Conservation (phyloP, 92 coral and sea anemone species). For the Actinernus sp. region DNA sequence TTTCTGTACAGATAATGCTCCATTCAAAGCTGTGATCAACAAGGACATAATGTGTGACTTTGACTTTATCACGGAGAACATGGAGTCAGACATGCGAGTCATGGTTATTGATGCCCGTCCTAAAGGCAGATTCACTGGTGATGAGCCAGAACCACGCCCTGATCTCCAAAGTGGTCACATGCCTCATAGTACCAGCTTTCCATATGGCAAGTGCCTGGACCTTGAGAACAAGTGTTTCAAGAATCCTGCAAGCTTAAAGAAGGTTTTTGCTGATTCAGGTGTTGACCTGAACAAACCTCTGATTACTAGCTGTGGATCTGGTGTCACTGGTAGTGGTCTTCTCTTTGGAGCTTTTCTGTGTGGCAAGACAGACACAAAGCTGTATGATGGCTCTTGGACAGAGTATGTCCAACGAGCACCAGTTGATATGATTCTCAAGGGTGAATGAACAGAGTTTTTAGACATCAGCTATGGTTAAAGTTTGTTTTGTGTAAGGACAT, state of each 20-base stretch:
- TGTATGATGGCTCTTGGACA: slow-evolving; percentile 98
- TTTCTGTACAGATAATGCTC: slow-evolving; percentile 67
- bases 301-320: slow-evolving; percentile 94
- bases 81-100: slow-evolving; percentile 48
- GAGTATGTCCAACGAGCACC: slow-evolving; percentile 93
- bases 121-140: slow-evolving; percentile 76
- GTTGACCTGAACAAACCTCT: slow-evolving; percentile 76
- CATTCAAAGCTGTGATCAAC: slow-evolving; percentile 75
- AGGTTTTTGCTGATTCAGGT: slow-evolving; percentile 79
- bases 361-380: slow-evolving; percentile 78
- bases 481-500: no score
- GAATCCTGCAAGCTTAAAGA: slow-evolving; percentile 71
- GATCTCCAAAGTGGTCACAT: slow-evolving; percentile 90
- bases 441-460: not conserved
- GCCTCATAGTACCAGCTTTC: slow-evolving; percentile 71
- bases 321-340: slow-evolving; percentile 77
- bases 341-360: slow-evolving; percentile 80
- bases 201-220: slow-evolving; percentile 75
- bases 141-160: slow-evolving; percentile 83
- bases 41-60: slow-evolving; percentile 74
- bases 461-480: no score
- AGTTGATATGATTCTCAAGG: slow-evolving; percentile 71
- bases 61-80: slow-evolving; percentile 75
- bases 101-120: slow-evolving; percentile 87
- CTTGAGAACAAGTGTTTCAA: slow-evolving; percentile 64